Conservation (phyloP, 2,797 vertebrate genomes). For the Knipowitschia caucasica region DNA sequence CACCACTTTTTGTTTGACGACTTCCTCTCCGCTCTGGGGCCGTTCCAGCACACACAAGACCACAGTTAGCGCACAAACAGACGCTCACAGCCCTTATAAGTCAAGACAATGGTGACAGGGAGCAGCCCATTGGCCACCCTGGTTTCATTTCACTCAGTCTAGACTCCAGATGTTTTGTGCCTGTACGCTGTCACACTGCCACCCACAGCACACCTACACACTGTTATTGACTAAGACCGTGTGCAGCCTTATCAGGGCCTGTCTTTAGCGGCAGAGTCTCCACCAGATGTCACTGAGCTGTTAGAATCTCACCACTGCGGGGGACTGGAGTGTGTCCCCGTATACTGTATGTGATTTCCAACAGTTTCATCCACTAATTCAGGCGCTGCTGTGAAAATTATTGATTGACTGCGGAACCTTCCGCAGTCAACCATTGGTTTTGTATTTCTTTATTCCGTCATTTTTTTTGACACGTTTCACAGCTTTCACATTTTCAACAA, state of each 20-base stretch:
- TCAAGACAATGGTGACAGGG: conserved; percentile 51
- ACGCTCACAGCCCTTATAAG: conserved; percentile 48
- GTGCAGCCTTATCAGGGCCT: conserved; percentile 17
- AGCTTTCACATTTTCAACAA: no score
- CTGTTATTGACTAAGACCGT: conserved; percentile 1
- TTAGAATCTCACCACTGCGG: conserved; percentile 55
- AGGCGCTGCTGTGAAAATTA: background rate
- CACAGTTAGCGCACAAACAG: conserved; percentile 3
- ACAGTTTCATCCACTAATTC: conserved; percentile 1
- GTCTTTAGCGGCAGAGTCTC: conserved; percentile 66
- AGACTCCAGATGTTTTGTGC: conserved; percentile 85
- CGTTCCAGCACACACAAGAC: conserved; percentile 5
- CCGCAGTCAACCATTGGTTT: no score
- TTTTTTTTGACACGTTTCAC: no score
- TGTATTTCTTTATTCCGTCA: no score
- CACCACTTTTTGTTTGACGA: conserved; percentile 1
- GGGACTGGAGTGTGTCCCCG: conserved; percentile 48
- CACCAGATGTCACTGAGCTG: conserved; percentile 83
- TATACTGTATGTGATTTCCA: conserved; percentile 15
- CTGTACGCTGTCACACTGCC: conserved; percentile 43
- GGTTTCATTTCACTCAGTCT: conserved; percentile 78
- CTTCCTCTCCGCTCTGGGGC: background rate
- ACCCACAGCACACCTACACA: conserved; percentile 30
- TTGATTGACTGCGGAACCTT: no score
- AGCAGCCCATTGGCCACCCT: conserved; percentile 51